phyloP scores from a whole-genome alignment of 2,888 invertebrate genomes.

The Drosophila neotestacea region DNA sequence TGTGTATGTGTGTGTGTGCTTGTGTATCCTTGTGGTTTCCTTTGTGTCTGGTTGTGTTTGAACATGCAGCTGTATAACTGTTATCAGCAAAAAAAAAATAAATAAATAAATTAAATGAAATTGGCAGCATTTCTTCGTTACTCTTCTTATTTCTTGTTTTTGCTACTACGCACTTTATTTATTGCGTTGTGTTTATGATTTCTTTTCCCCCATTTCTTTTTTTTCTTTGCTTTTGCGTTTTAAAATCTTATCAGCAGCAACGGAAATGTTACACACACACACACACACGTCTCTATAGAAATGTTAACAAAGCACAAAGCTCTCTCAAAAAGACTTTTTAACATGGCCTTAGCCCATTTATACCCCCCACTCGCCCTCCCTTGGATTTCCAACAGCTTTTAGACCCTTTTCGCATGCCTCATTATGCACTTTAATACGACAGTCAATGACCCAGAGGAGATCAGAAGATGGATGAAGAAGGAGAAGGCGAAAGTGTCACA shows the following conservation, averaged over 20 bases:
- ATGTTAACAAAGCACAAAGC: slow-evolving; percentile 15
- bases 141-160: slow-evolving; percentile 32
- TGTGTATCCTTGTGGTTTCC: slow-evolving; percentile 22
- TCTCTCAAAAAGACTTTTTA: slow-evolving; percentile 24
- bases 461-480: neutral
- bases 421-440: slow-evolving; percentile 57
- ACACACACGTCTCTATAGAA: slow-evolving; percentile 19
- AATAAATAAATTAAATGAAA: neutral
- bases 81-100: slow-evolving; percentile 17
- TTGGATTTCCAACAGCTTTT: neutral
- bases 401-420: slow-evolving; percentile 33
- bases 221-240: slow-evolving; percentile 73
- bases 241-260: slow-evolving; percentile 75
- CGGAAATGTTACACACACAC: slow-evolving; percentile 31
- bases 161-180: slow-evolving; percentile 75
- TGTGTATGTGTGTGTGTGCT: neutral
- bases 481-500: slow-evolving; percentile 7
- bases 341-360: slow-evolving; percentile 50
- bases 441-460: slow-evolving; percentile 55
- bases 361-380: neutral
- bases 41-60: slow-evolving; percentile 17
- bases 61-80: slow-evolving; percentile 18
- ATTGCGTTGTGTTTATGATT: slow-evolving; percentile 70
- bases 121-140: slow-evolving; percentile 29
- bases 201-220: slow-evolving; percentile 42